These are phyloP conservation scores for Falco novaeseelandiae DNA, from an alignment of 2,797 vertebrate species.

Conservation along the genomic window DNA sequence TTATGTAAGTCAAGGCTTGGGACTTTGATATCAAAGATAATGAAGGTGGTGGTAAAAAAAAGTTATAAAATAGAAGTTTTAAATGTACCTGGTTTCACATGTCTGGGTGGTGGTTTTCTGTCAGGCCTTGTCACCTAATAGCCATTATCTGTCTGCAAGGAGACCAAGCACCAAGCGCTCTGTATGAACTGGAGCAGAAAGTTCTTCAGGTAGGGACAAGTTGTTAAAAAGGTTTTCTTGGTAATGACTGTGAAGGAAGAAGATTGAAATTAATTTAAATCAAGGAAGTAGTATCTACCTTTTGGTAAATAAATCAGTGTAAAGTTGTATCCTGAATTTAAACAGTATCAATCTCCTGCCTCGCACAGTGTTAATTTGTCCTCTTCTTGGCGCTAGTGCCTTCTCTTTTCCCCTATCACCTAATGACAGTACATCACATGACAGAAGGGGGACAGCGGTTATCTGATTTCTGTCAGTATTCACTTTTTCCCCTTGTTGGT, in stretches of 20 bases:
- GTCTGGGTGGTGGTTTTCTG: neutral
- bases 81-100: neutral
- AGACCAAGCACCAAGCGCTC: neutral
- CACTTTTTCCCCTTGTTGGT: neutral
- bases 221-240: neutral
- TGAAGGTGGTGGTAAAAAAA: neutral
- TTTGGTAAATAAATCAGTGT: neutral
- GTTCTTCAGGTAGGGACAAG: neutral
- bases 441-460: neutral
- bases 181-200: neutral
- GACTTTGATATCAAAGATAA: neutral
- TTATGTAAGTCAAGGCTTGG: neutral
- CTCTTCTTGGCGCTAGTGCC: neutral
- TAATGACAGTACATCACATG: neutral
- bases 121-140: neutral
- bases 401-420: neutral
- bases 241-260: neutral
- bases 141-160: neutral
- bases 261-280: neutral
- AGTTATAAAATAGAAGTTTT: neutral
- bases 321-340: neutral
- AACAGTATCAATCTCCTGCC: neutral
- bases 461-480: neutral
- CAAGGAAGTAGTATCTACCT: neutral
- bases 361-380: neutral